Evolutionary conservation across 1,140 invertebrate species (phyloP).

Genomic region (Glomeris maerens): DNA sequence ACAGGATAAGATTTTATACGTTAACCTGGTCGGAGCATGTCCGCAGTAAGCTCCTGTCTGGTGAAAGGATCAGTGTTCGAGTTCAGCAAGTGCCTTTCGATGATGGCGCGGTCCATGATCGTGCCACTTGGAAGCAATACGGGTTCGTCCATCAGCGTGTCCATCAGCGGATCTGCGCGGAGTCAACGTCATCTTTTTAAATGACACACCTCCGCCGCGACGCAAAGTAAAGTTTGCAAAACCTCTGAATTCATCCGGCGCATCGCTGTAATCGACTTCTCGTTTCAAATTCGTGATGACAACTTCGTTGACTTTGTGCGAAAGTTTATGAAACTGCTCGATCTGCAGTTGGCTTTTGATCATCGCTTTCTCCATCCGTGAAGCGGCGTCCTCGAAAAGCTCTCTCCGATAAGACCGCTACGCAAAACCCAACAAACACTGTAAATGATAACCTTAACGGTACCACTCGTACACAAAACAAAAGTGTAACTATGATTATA

Average conservation of each 20-base stretch:
- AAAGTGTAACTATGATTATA: too few relatives aligned
- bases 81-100: constrained; percentile 81
- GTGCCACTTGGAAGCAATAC: constrained; percentile 85
- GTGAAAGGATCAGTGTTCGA: constrained; percentile 96
- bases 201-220: too few relatives aligned
- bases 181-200: neutral
- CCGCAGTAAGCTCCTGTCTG: constrained; percentile 76
- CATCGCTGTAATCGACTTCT: constrained; percentile 77
- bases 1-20: neutral
- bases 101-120: constrained; percentile 88
- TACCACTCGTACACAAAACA: too few relatives aligned
- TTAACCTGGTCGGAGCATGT: constrained; percentile 62
- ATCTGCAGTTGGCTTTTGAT: constrained; percentile 55
- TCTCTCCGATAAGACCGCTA: constrained; percentile 86
- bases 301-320: constrained; percentile 62
- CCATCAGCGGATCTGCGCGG: constrained; percentile 77
- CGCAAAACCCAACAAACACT: too few relatives aligned
- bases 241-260: constrained; percentile 88
- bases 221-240: constrained; percentile 14
- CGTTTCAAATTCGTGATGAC: constrained; percentile 61
- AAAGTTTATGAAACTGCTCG: constrained; percentile 63
- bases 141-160: constrained; percentile 92
- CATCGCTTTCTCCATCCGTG: constrained; percentile 55
- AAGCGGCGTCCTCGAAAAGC: constrained; percentile 76
- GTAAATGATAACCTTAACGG: too few relatives aligned